Evolutionary conservation across 2,797 vertebrate species (phyloP), one percentile per base, ranked within the genome.

Genomic region (Rhinella marina): DNA sequence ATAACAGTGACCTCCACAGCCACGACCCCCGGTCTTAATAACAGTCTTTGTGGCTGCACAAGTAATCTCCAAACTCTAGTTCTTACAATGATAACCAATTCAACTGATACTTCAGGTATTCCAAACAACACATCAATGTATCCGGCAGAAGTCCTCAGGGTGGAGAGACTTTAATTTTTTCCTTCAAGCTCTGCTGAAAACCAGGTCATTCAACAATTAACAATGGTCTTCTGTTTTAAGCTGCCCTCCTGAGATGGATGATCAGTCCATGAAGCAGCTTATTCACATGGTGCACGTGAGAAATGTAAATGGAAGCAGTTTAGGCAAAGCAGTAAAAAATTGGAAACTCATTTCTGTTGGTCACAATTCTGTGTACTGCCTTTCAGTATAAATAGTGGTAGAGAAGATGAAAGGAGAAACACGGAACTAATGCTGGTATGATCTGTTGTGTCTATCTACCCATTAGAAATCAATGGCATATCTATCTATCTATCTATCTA

Each of bases 151-250:
- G 16, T 17, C 32, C 75, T 5, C 50, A 77, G 50, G 23, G 12
- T 25, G 48, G 41, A 25, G 50, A 9, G 19, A 8, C 32, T 2
- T 72, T 27, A 32, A 41, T 19, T 29, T 70, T 73, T 25, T n/a
- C 12, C 70, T 82, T 81, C 66, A 88, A 81, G 77, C 77, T 81
- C 84, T 54, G 68, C 13, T 88, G 70, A 68, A 76, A 72, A 11
- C 7, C 19, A 66, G 87, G 83, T 88, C 87, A 86, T 16, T 14
- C 54, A 88, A 88, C 87, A 84, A 88, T 84, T 23, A 41, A 84
- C 83, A 88, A 88, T 86, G 11, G 83, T 23, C 0, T 57, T 27
- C 61, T 85, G 7, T 19, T 75, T 73, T 57, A 23, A 23, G 32
- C 61, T 11, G 61, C 59, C 7, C 25, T 25, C 11, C 14, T 19